Conservation (phyloP, 2,888 invertebrate species). For the Amphimallon solstitiale region DNA sequence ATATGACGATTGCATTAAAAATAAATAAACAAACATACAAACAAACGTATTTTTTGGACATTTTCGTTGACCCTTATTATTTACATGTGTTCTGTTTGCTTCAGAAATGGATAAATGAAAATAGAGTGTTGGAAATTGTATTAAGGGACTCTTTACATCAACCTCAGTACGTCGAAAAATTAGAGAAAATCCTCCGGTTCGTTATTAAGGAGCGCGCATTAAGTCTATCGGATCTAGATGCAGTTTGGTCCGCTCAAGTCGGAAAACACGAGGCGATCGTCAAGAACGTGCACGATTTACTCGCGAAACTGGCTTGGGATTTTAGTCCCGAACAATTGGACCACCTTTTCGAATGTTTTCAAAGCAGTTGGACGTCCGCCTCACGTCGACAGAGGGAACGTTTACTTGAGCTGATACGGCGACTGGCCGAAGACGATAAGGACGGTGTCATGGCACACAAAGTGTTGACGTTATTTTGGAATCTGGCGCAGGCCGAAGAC, state of each 20-base stretch:
- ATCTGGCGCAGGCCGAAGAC: slow-evolving; percentile 94
- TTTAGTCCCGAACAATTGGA: slow-evolving; percentile 97
- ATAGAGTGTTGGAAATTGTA: slow-evolving; percentile 94
- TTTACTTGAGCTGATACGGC: slow-evolving; percentile 90
- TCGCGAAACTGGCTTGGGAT: slow-evolving; percentile 98
- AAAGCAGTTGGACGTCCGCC: slow-evolving; percentile 93
- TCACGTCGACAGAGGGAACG: slow-evolving; percentile 96
- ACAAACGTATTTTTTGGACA: too few relatives aligned
- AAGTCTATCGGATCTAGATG: slow-evolving; percentile 90
- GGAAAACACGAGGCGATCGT: slow-evolving; percentile 99
- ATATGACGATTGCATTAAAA: too few relatives aligned
- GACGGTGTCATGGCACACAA: slow-evolving; percentile 99
- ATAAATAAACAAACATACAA: too few relatives aligned
- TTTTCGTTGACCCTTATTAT: too few relatives aligned
- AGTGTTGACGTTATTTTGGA: slow-evolving; percentile 95
- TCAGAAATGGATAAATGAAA: slow-evolving; percentile 95
- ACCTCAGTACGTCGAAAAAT: slow-evolving; percentile 96
- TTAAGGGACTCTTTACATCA: slow-evolving; percentile 95
- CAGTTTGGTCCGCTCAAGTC: slow-evolving; percentile 96
- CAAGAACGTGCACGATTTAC: slow-evolving; percentile 94
- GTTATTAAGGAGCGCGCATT: slow-evolving; percentile 94
- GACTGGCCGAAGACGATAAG: slow-evolving; percentile 97
- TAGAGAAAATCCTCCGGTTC: slow-evolving; percentile 97
- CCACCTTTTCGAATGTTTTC: slow-evolving; percentile 96
- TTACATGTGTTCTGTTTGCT: too few relatives aligned